These are phyloP conservation scores for Bombus vancouverensis DNA, from an alignment of 1,140 invertebrate genomes.

Conservation along the genomic window DNA sequence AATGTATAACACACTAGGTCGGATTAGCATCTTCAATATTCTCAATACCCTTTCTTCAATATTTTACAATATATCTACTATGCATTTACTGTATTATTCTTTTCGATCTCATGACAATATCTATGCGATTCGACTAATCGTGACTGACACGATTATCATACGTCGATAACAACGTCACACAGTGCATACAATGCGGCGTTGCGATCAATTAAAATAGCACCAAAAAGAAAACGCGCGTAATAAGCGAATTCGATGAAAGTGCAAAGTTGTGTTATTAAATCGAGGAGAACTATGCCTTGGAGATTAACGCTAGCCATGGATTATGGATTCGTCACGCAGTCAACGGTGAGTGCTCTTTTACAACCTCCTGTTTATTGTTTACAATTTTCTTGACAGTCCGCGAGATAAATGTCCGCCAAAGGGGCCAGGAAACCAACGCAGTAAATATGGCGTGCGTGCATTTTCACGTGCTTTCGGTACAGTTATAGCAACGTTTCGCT, in stretches of 20 bases:
- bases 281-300: conserved; percentile 6
- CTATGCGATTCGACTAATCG: not conserved
- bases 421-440: conserved; percentile 39
- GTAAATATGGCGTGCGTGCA: conserved; percentile 52
- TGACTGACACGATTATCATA: not conserved
- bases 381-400: conserved; percentile 52
- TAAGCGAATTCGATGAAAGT: conserved; percentile 13
- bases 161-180: not conserved
- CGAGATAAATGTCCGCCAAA: conserved; percentile 51
- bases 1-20: not conserved
- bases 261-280: conserved; percentile 23
- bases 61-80: no score
- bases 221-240: not conserved
- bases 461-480: conserved; percentile 56
- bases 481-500: conserved; percentile 52
- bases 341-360: conserved; percentile 39
- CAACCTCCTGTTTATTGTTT: conserved; percentile 57
- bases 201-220: not conserved
- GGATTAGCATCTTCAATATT: not conserved
- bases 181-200: no score
- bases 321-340: conserved; percentile 51
- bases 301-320: conserved; percentile 10
- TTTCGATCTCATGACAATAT: not conserved
- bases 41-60: no score
- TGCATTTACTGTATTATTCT: not conserved